These are phyloP conservation scores for Fringilla coelebs DNA, from an alignment of 2,797 vertebrate species.

Conservation along the genomic window DNA sequence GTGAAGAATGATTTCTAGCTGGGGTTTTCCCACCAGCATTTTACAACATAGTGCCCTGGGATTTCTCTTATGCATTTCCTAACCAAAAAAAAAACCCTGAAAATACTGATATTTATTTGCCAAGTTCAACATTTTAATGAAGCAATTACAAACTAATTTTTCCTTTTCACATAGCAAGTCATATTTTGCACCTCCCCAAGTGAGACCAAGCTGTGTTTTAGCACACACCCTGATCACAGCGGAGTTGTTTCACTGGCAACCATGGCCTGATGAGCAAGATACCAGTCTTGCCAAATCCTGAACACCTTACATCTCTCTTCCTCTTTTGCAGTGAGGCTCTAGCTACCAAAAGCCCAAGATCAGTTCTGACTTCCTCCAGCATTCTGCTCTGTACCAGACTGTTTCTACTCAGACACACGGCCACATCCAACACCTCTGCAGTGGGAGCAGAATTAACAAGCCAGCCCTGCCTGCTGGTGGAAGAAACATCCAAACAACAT, in stretches of 20 bases:
- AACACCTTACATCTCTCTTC: not conserved
- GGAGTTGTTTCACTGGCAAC: not conserved
- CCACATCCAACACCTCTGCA: rapidly evolving
- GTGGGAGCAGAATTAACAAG: not conserved
- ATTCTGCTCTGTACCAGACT: not conserved
- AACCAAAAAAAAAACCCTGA: not conserved
- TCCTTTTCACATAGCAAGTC: not conserved
- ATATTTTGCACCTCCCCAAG: not conserved
- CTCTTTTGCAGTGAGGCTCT: not conserved
- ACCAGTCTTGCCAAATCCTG: not conserved
- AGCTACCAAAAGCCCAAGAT: not conserved
- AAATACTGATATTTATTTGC: not conserved
- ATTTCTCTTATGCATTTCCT: not conserved
- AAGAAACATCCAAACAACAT: not conserved
- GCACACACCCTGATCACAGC: not conserved
- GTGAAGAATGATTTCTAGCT: not conserved
- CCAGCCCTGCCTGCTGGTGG: not conserved
- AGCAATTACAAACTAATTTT: not conserved
- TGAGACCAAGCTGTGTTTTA: not conserved
- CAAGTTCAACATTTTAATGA: not conserved
- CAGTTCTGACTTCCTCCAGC: not conserved
- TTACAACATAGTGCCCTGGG: not conserved
- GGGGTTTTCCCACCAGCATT: not conserved
- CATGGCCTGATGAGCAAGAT: not conserved
- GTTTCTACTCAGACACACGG: not conserved